phyloP scores from a whole-genome alignment of 2,888 invertebrate species.

The Teinopalpus imperialis region DNA sequence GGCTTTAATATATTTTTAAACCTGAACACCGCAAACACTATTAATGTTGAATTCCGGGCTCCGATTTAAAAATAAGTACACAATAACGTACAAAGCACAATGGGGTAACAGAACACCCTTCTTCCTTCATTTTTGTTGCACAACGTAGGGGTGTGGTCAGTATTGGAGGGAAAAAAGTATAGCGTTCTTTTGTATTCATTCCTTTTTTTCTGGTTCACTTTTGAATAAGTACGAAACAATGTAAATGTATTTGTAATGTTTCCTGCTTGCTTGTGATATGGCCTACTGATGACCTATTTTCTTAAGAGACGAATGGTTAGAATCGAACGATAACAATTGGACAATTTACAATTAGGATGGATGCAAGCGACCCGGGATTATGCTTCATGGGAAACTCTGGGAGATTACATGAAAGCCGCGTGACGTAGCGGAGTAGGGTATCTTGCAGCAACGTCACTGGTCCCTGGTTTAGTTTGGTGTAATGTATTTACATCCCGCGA shows the following conservation, averaged over 20 bases:
- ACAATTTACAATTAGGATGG: too few species aligned
- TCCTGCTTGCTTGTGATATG: constrained; percentile 8
- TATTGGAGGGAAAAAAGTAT: constrained; percentile 12
- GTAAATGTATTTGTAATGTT: constrained; percentile 25
- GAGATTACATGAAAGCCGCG: too few species aligned
- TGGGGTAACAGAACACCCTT: constrained; percentile 33
- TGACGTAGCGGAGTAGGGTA: too few species aligned
- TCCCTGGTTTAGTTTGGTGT: too few species aligned
- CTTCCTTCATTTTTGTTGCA: constrained; percentile 34
- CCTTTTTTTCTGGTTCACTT: constrained; percentile 16
- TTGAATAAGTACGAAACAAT: constrained; percentile 21
- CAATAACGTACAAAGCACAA: constrained; percentile 24
- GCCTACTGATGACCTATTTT: background rate
- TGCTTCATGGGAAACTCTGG: too few species aligned
- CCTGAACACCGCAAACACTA: constrained; percentile 7
- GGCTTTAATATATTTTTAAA: constrained; percentile 7
- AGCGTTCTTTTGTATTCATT: constrained; percentile 18
- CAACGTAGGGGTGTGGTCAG: constrained; percentile 30
- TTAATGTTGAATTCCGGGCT: background rate
- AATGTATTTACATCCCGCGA: too few species aligned
- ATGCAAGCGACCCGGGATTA: too few species aligned
- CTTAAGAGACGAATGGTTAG: too few species aligned
- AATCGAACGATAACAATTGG: too few species aligned
- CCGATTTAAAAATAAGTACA: constrained; percentile 24
- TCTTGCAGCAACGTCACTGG: too few species aligned